These are phyloP conservation scores for Athene noctua DNA, from an alignment of 2,113 vertebrate genomes.

Conservation along the genomic window DNA sequence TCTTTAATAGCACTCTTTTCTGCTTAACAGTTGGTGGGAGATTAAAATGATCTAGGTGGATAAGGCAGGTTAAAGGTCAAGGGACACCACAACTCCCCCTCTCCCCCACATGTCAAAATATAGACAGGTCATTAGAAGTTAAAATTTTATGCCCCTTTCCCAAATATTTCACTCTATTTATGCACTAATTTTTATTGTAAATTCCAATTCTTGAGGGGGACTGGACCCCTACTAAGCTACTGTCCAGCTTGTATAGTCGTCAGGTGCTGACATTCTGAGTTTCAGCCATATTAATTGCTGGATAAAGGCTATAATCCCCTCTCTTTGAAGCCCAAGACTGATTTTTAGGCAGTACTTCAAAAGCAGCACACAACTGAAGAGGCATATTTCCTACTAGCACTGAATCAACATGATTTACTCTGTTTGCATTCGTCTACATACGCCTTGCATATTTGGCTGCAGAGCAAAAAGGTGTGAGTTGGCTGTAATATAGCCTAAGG, in stretches of 20 bases:
- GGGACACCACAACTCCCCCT: conserved; percentile 79
- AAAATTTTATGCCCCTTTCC: conserved; percentile 41
- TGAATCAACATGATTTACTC: conserved; percentile 78
- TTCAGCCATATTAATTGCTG: conserved; percentile 97
- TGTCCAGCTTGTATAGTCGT: conserved; percentile 82
- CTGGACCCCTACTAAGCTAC: conserved; percentile 83
- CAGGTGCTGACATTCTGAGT: conserved; percentile 88
- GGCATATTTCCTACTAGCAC: conserved; percentile 75
- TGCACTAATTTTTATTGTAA: conserved; percentile 70
- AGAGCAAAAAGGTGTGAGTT: conserved; percentile 74
- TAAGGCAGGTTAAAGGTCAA: conserved; percentile 79
- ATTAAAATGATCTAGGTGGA: conserved; percentile 86
- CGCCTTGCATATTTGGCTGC: conserved; percentile 76
- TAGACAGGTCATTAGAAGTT: conserved; percentile 57
- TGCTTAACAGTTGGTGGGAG: conserved; percentile 89
- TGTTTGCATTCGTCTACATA: conserved; percentile 74
- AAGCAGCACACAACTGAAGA: conserved; percentile 79
- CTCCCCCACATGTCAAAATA: conserved; percentile 70
- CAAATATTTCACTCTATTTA: conserved; percentile 58
- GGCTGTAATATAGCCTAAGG: conserved; percentile 66
- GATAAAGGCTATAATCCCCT: conserved; percentile 92
- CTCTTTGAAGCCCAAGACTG: conserved; percentile 91
- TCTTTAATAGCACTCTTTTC: conserved; percentile 81
- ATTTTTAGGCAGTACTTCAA: conserved; percentile 90
- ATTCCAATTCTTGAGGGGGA: conserved; percentile 79